A percentile compares a stretch with the other conserved stretches of the same genome.
phyloP scores from a whole-genome alignment of 2,113 vertebrate genomes.

The Upupa epops region DNA sequence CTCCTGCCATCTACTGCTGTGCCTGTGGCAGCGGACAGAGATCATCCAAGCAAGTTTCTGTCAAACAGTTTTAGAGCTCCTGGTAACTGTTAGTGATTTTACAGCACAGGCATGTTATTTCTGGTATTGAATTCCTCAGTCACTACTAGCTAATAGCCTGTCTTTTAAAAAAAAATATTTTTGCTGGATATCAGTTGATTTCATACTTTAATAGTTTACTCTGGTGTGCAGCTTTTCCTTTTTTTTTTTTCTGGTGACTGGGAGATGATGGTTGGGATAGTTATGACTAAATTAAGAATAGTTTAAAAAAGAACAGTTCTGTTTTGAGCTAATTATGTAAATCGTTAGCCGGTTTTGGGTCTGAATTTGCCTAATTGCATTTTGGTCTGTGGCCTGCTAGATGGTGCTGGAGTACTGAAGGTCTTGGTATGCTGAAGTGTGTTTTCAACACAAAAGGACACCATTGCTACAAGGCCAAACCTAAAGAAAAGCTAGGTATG shows the following conservation, averaged over 20 bases:
- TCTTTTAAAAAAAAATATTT: neutral
- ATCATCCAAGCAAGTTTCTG: rapidly evolving
- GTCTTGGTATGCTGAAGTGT: neutral
- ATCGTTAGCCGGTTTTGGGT: rapidly evolving
- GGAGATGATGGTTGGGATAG: neutral
- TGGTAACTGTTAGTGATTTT: neutral
- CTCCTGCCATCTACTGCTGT: slow-evolving; percentile 51
- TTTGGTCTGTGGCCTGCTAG: neutral
- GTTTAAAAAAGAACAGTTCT: too few relatives aligned
- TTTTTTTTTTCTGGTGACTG: neutral
- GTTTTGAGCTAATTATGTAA: neutral
- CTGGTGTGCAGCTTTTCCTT: neutral
- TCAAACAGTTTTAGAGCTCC: neutral
- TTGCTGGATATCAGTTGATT: neutral
- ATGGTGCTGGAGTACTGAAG: slow-evolving; percentile 23
- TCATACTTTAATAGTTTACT: neutral
- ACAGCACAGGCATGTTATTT: neutral
- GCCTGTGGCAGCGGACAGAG: neutral
- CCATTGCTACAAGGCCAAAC: neutral
- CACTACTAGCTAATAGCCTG: neutral
- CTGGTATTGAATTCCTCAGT: neutral
- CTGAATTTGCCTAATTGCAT: neutral
- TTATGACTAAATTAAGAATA: neutral
- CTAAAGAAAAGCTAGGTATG: neutral
- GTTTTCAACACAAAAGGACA: neutral